Evolutionary conservation across 2,113 vertebrate genomes (phyloP).

Genomic region (Siphamia tubifer): DNA sequence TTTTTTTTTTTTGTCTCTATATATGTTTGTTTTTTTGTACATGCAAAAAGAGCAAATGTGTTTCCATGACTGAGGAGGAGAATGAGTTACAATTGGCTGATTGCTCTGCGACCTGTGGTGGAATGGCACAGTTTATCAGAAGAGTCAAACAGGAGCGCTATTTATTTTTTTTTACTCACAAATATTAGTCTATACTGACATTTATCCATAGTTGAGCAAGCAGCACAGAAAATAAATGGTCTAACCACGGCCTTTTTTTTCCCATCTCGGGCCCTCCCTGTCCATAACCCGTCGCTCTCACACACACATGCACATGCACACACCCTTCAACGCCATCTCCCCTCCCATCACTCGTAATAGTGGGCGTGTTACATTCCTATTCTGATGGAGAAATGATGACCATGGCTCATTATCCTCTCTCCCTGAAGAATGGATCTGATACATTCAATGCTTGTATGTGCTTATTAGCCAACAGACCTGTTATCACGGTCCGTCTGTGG

Average conservation of each 20-base stretch:
- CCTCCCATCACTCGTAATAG: constrained; percentile 8
- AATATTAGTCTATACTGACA: constrained; percentile 23
- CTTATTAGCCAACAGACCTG: constrained; percentile 39
- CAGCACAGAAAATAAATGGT: constrained; percentile 38
- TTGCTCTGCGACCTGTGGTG: constrained; percentile 23
- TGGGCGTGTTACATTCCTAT: constrained; percentile 57
- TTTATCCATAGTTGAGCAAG: constrained; percentile 37
- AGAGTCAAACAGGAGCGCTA: constrained; percentile 17
- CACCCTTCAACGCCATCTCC: background rate
- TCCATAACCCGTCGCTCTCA: constrained; percentile 4
- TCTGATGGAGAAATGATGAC: constrained; percentile 67
- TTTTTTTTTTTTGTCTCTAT: background rate
- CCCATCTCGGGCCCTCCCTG: background rate
- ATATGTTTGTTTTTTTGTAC: constrained; percentile 18
- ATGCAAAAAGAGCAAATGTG: constrained; percentile 31
- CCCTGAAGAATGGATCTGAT: constrained; percentile 74
- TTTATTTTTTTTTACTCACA: constrained; percentile 40
- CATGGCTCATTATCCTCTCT: constrained; percentile 79
- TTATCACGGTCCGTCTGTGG: constrained; percentile 7
- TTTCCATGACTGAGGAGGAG: background rate
- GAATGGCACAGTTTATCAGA: constrained; percentile 41
- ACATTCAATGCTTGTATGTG: constrained; percentile 74
- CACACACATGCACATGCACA: constrained; percentile 56
- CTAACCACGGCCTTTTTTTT: background rate
- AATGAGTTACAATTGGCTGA: constrained; percentile 7